Evolutionary conservation across 2,113 vertebrate genomes (phyloP), one percentile per base, ranked within the genome.

Genomic region (Eublepharis macularius): DNA sequence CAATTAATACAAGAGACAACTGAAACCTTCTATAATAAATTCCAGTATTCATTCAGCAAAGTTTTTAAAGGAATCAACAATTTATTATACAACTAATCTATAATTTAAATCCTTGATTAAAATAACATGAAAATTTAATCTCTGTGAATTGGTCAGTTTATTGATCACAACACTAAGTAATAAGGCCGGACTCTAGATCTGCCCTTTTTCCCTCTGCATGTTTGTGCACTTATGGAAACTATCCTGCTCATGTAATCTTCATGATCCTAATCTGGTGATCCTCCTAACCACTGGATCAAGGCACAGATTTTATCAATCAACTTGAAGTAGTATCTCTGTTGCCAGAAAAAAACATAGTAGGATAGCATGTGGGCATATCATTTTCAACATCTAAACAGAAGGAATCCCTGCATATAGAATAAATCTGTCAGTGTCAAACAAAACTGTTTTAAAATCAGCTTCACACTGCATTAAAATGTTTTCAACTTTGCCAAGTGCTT

Each of bases 21-120:
- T 65, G 39, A 9, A 45, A 70, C 26, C 74, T 66, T 45, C 84
- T 12, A 26, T 60, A 3, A 81, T 47, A 90, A 90, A 85, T 73
- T 14, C 7, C 29, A 84, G 12, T 57, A 11, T 24, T 5, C 1
- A 80, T 45, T n/a, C n/a, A n/a, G n/a, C 17, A 39, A 90, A 26
- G 72, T 0, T 73, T 29, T 45, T 39, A 13, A 6, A 3, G 63
- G 79, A 51, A 78, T 9, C 17, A 78, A 60, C 4, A 36, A 54
- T 39, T 85, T 14, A 70, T 34, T 78, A 81, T 1, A 87, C n/a
- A 73, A 0, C 2, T 17, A 72, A 32, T 85, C 39, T 17, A 73
- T 21, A 78, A 32, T 45, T 43, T 45, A 54, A 60, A 72, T 82
- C 8, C 34, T 17, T 43, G 47, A 10, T 54, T 69, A 68, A 81